Evolutionary conservation across 2,888 invertebrate species (phyloP).

Genomic region (Cremastinae sp.): DNA sequence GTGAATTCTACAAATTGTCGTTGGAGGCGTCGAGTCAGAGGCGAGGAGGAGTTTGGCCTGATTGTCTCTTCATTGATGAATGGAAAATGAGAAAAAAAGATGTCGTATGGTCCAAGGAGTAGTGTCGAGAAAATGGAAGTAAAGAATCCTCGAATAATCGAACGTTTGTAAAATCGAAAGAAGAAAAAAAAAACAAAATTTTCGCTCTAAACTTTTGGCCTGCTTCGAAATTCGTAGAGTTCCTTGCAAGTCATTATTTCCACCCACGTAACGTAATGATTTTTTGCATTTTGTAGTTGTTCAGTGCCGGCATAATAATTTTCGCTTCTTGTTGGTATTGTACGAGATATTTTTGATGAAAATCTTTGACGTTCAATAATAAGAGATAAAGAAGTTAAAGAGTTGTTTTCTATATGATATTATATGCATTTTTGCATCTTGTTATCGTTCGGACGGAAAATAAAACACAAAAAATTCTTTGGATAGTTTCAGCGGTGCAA

Average conservation of each 20-base stretch:
- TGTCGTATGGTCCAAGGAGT: slow-evolving; percentile 37
- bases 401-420: slow-evolving; percentile 44
- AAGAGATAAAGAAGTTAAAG: slow-evolving; percentile 38
- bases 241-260: slow-evolving; percentile 55
- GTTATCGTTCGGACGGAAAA: slow-evolving; percentile 70
- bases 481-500: slow-evolving; percentile 80
- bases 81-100: slow-evolving; percentile 36
- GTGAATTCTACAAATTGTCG: slow-evolving; percentile 71
- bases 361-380: too few relatives aligned
- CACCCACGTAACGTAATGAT: slow-evolving; percentile 56
- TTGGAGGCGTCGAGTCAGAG: slow-evolving; percentile 70
- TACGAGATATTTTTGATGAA: slow-evolving; percentile 18
- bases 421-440: slow-evolving; percentile 57
- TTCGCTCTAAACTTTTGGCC: slow-evolving; percentile 58
- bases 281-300: slow-evolving; percentile 56
- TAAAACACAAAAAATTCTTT: slow-evolving; percentile 77
- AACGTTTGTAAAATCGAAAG: slow-evolving; percentile 11
- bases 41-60: slow-evolving; percentile 77
- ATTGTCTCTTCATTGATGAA: slow-evolving; percentile 62
- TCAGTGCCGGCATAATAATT: slow-evolving; percentile 48
- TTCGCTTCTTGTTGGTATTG: slow-evolving; percentile 44
- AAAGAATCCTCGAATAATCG: too few relatives aligned
- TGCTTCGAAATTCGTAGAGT: slow-evolving; percentile 70
- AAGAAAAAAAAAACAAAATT: background rate
- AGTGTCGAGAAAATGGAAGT: slow-evolving; percentile 16